phyloP scores from a whole-genome alignment of 2,888 invertebrate genomes.

The Flexamia atlantica region DNA sequence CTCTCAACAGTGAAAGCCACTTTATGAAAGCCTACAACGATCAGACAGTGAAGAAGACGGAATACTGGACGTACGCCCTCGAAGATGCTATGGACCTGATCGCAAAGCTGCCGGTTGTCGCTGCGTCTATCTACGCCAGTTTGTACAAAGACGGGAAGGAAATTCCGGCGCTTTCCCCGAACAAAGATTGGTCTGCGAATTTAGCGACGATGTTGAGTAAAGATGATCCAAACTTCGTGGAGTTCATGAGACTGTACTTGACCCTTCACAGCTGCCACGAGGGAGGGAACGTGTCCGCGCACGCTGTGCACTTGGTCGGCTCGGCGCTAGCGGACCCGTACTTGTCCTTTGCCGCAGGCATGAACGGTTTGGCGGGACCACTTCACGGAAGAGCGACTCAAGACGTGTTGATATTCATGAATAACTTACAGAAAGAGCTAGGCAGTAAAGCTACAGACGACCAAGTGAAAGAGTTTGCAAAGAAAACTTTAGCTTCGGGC shows the following conservation, averaged over 20 bases:
- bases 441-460: slow-evolving; percentile 93
- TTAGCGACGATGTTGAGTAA: slow-evolving; percentile 95
- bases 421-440: slow-evolving; percentile 90
- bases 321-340: slow-evolving; percentile 97
- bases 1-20: slow-evolving; percentile 93
- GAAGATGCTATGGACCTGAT: slow-evolving; percentile 97
- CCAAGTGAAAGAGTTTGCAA: slow-evolving; percentile 96
- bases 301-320: slow-evolving; percentile 94
- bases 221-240: slow-evolving; percentile 86
- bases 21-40: slow-evolving; percentile 93
- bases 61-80: slow-evolving; percentile 94
- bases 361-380: slow-evolving; percentile 95
- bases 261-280: slow-evolving; percentile 98
- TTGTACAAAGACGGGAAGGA: slow-evolving; percentile 87
- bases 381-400: slow-evolving; percentile 97
- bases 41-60: slow-evolving; percentile 91
- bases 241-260: slow-evolving; percentile 94
- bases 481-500: slow-evolving; percentile 95
- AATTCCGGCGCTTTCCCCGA: slow-evolving; percentile 91
- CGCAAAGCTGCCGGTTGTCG: slow-evolving; percentile 95
- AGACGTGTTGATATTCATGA: slow-evolving; percentile 95
- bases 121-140: slow-evolving; percentile 97
- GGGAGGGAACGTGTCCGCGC: slow-evolving; percentile 97
- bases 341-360: slow-evolving; percentile 87
- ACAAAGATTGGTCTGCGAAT: slow-evolving; percentile 95